These are phyloP conservation scores for Rotaria macrura DNA, from an alignment of 2,888 invertebrate species.

Conservation along the genomic window DNA sequence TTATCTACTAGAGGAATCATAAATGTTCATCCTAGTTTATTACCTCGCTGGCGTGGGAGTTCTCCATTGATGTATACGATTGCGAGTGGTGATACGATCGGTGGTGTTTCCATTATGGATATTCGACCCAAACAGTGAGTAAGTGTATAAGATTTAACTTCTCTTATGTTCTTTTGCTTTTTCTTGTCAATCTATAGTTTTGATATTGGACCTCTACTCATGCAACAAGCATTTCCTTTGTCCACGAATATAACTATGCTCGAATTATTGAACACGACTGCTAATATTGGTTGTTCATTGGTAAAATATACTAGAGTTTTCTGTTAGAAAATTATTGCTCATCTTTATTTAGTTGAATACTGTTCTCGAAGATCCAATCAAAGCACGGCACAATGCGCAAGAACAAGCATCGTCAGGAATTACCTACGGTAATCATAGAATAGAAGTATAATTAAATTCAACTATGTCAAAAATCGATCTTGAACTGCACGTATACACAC, in stretches of 20 bases:
- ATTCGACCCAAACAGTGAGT: conserved; percentile 53
- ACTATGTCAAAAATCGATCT: too few relatives aligned
- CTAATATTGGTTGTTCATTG: conserved; percentile 26
- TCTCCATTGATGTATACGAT: conserved; percentile 77
- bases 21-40: conserved; percentile 80
- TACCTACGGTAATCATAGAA: conserved; percentile 25
- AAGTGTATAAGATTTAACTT: not conserved
- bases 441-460: too few relatives aligned
- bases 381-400: conserved; percentile 22
- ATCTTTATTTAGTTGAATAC: not conserved
- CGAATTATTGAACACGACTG: conserved; percentile 11
- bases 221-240: conserved; percentile 22
- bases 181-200: not conserved
- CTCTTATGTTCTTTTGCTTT: not conserved
- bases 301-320: too few relatives aligned
- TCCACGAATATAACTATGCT: conserved; percentile 17
- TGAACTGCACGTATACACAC: too few relatives aligned
- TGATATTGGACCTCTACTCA: conserved; percentile 28
- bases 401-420: conserved; percentile 26
- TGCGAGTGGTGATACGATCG: conserved; percentile 66
- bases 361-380: not conserved
- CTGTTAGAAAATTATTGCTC: not conserved
- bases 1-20: conserved; percentile 61
- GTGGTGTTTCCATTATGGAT: conserved; percentile 77
- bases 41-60: conserved; percentile 84